These are phyloP conservation scores for Drosophila ohnishii DNA, from an alignment of 1,140 invertebrate species.

Conservation along the genomic window DNA sequence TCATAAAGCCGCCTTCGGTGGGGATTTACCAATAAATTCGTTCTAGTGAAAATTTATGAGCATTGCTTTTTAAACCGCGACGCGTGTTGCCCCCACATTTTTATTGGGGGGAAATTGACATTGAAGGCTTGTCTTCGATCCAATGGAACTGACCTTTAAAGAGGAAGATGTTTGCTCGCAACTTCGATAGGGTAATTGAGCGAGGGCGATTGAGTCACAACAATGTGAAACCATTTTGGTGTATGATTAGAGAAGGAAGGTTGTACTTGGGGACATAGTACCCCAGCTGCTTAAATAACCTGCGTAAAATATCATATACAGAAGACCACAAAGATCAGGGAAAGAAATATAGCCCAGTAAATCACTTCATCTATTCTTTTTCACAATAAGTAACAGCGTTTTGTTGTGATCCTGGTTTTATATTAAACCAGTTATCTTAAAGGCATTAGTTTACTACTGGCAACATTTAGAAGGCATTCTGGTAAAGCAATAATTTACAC, in stretches of 20 bases:
- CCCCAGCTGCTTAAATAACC: neutral
- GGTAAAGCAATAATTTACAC: neutral
- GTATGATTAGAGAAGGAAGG: neutral
- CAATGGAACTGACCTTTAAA: constrained; percentile 62
- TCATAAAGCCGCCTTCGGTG: constrained; percentile 61
- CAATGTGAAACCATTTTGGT: too few species aligned
- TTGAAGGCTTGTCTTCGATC: constrained; percentile 40
- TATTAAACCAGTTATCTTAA: neutral
- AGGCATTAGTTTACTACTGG: neutral
- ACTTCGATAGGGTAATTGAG: constrained; percentile 43
- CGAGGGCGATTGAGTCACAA: constrained; percentile 10
- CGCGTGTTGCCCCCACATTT: constrained; percentile 62
- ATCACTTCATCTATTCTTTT: too few species aligned
- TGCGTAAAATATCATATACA: neutral
- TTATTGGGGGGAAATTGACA: constrained; percentile 67
- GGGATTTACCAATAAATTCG: constrained; percentile 77
- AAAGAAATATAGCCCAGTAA: neutral
- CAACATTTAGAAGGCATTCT: neutral
- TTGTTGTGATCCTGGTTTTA: neutral
- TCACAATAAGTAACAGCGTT: too few species aligned
- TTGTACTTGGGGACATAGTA: neutral
- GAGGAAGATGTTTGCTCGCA: constrained; percentile 11
- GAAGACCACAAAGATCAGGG: neutral
- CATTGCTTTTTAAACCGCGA: constrained; percentile 79
- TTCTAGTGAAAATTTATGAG: constrained; percentile 80